phyloP scores from a whole-genome alignment of 2,113 vertebrate genomes.

The Aptenodytes forsteri region DNA sequence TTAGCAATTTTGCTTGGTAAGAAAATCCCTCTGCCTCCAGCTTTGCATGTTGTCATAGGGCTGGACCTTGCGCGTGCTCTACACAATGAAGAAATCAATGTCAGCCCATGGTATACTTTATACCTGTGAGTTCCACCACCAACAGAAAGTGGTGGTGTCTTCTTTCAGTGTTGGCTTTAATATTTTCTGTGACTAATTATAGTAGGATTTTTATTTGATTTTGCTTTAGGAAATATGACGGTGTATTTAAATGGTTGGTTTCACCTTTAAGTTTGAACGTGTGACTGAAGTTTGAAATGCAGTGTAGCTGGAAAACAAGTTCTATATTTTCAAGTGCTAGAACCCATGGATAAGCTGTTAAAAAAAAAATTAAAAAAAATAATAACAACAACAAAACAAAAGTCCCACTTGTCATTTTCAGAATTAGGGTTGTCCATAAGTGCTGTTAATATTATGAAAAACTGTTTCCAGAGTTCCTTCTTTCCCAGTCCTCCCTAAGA shows the following conservation, averaged over 20 bases:
- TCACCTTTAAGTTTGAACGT: background rate
- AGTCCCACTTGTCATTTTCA: background rate
- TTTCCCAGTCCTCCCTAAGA: background rate
- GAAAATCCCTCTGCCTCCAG: background rate
- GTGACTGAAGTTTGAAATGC: background rate
- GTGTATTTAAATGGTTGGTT: background rate
- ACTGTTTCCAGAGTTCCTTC: background rate
- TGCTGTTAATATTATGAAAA: background rate
- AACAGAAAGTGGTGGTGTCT: background rate
- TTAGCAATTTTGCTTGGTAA: background rate
- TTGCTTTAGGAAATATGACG: background rate
- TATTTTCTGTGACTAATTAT: background rate
- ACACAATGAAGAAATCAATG: background rate
- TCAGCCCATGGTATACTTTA: background rate
- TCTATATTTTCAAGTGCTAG: background rate
- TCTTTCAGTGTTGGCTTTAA: background rate
- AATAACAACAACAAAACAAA: background rate
- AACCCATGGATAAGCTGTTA: background rate
- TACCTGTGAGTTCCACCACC: background rate
- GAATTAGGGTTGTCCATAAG: background rate
- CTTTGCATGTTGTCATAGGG: background rate
- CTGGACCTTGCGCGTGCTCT: background rate
- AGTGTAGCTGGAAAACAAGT: background rate
- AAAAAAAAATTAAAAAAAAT: no score
- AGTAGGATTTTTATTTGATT: background rate